phyloP scores from a whole-genome alignment of 2,888 invertebrate species.

The Muschampia plurimacula region DNA sequence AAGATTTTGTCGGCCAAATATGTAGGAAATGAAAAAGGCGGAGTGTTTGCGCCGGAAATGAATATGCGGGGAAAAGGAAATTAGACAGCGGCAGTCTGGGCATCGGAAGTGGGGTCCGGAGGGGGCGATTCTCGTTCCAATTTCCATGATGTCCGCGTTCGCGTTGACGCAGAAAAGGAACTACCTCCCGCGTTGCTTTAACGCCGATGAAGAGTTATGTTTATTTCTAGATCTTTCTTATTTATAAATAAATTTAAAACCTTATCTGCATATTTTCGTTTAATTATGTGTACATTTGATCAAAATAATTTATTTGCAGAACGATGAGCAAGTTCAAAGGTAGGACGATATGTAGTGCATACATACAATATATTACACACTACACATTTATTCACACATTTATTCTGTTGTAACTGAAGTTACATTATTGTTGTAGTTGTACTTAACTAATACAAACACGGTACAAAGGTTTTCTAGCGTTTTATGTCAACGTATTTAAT shows the following conservation, averaged over 20 bases:
- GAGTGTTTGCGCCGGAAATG: conserved; percentile 79
- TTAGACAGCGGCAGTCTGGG: conserved; percentile 74
- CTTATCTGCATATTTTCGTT: not conserved
- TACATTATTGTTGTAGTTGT: too few relatives aligned
- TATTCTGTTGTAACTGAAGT: too few relatives aligned
- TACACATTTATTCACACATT: too few relatives aligned
- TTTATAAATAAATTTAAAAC: not conserved
- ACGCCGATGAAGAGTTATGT: conserved; percentile 34
- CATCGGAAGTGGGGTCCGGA: conserved; percentile 68
- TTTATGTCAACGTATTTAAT: too few relatives aligned
- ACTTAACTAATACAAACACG: too few relatives aligned
- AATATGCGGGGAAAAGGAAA: conserved; percentile 83
- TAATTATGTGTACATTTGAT: too few relatives aligned
- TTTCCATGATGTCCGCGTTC: conserved; percentile 27
- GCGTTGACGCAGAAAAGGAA: conserved; percentile 22
- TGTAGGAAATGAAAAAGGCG: conserved; percentile 73
- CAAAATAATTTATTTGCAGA: too few relatives aligned
- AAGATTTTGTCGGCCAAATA: conserved; percentile 16
- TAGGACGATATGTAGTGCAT: too few relatives aligned
- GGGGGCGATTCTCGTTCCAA: conserved; percentile 60
- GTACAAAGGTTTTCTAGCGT: too few relatives aligned
- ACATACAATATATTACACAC: too few relatives aligned
- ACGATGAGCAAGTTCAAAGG: too few relatives aligned
- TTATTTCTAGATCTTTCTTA: too few relatives aligned
- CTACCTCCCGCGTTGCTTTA: conserved; percentile 42